A percentile compares a stretch with the other conserved stretches of the same genome.
These are phyloP conservation scores for Phenganax marumi DNA, from an alignment of 92 coral and sea anemone genomes.

Conservation along the genomic window DNA sequence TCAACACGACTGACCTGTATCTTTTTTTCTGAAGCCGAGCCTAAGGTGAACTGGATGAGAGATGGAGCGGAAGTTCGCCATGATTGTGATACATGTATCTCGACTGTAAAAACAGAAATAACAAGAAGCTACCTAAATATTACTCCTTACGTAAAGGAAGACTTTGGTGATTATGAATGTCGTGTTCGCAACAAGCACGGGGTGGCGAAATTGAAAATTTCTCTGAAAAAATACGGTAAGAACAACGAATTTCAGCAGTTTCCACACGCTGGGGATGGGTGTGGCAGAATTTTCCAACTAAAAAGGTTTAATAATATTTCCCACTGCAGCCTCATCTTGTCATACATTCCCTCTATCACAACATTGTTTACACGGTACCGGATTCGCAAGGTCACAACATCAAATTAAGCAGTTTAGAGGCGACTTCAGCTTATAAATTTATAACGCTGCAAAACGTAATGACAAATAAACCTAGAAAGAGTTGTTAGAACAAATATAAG, in stretches of 20 bases:
- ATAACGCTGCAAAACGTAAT: too few relatives aligned
- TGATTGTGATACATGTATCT: constrained; percentile 64
- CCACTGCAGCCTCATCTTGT: neutral
- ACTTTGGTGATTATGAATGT: constrained; percentile 73
- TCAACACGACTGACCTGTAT: constrained; percentile 53
- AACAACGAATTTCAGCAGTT: constrained; percentile 30
- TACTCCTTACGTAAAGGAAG: constrained; percentile 68
- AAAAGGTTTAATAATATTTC: too few relatives aligned
- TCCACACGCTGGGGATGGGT: neutral
- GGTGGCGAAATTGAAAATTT: constrained; percentile 55
- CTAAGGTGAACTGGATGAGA: constrained; percentile 65
- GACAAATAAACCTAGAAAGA: too few relatives aligned
- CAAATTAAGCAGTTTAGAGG: too few relatives aligned
- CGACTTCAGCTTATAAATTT: too few relatives aligned
- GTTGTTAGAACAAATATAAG: too few relatives aligned
- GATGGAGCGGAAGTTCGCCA: constrained; percentile 47
- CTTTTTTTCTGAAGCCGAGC: constrained; percentile 59
- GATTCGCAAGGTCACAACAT: too few relatives aligned
- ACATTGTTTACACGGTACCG: neutral
- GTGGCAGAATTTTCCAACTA: neutral
- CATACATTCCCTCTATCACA: neutral
- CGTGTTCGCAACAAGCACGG: constrained; percentile 70
- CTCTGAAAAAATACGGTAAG: constrained; percentile 44
- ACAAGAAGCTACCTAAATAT: constrained; percentile 63
- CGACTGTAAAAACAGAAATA: constrained; percentile 52